Evolutionary conservation across 2,888 invertebrate genomes (phyloP), one percentile per base, ranked within the genome.

Genomic region (Ptychoptera albimana): DNA sequence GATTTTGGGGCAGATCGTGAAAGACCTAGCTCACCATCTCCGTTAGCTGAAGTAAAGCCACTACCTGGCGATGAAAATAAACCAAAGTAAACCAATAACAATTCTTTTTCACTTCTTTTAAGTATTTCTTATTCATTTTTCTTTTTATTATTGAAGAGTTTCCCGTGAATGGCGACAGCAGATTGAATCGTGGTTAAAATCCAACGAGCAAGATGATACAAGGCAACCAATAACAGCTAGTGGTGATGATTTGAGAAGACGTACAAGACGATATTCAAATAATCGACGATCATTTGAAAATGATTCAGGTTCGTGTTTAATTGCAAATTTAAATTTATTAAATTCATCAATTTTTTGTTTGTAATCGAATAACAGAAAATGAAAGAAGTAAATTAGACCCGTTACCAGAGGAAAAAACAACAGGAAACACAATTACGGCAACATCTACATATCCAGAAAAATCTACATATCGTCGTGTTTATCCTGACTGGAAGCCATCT

Each of bases 111-210:
- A 44, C 13, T 13, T 36, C 13, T 13, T 39, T 30, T 40, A 37
- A 5, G 36, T 38, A 38, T 45, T 48, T 44, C 43, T 43, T 37
- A 44, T 30, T 32, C 16, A n/a, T 39, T 10, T 39, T 32, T 39
- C 40, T 44, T 11, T 34, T 15, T 46, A 42, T 5, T 23, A 23
- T 5, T 23, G 7, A 44, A 60, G 64, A 56, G 63, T 58, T 57
- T 72, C 61, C 53, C 82, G 82, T 66, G 86, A 87, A 58, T 87
- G 87, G 86, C 72, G 83, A 41, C 84, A 87, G 61, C 88, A 89
- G 62, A 89, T 91, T 57, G 88, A 91, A 63, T 85, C 85, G 7
- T 91, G 91, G 91, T 68, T 91, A 49, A 79, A 86, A 52, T 85
- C 86, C 46, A 87, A 85, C 67, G 86, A 86, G 59, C 79, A 77